Conservation (phyloP, 2,797 vertebrate genomes). For the Micropoecilia bifurca region DNA sequence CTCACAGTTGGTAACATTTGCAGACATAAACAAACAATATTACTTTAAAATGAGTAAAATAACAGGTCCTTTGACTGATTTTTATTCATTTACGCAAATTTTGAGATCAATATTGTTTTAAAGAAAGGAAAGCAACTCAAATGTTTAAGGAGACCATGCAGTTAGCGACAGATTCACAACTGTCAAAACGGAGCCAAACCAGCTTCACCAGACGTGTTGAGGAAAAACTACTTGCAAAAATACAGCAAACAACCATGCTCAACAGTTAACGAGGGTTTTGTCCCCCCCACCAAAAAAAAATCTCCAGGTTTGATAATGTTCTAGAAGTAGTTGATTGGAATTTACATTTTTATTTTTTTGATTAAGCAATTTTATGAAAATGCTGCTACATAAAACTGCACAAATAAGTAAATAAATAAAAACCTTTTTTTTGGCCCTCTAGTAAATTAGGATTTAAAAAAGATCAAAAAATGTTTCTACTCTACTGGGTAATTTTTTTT, state of each 20-base stretch:
- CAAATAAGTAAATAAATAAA: neutral
- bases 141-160: neutral
- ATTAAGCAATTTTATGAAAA: neutral
- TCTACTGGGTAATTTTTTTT: neutral
- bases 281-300: too few relatives aligned
- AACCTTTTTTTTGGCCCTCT: too few relatives aligned
- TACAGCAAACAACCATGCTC: neutral
- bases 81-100: neutral
- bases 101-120: neutral
- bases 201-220: neutral
- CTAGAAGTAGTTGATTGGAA: neutral
- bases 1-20: neutral
- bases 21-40: neutral
- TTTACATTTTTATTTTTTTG: neutral
- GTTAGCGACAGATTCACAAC: neutral
- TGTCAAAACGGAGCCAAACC: neutral
- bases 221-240: neutral
- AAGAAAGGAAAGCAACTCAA: neutral
- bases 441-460: too few relatives aligned
- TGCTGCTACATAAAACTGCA: neutral
- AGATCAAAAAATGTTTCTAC: neutral
- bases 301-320: neutral
- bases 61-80: neutral
- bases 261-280: neutral
- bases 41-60: neutral